Percentiles rank a stretch among this genome's conserved stretches.
Evolutionary conservation across 2,113 vertebrate species (phyloP).

Genomic region (Nyctibius bracteatus): DNA sequence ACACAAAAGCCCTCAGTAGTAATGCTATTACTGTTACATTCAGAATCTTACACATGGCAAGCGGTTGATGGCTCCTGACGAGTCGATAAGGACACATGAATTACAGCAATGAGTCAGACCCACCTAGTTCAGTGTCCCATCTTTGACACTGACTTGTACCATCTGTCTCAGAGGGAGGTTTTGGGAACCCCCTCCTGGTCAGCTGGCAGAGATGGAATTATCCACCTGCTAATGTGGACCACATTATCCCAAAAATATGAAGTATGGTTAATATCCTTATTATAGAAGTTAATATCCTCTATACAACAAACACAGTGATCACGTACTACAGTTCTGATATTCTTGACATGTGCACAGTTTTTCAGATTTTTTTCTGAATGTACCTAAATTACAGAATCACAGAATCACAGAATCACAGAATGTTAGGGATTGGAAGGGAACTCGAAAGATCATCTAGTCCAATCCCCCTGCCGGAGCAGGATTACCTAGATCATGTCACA

Average conservation of each 20-base stretch:
- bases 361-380: not conserved
- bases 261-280: not conserved
- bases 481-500: too few species aligned
- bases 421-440: too few species aligned
- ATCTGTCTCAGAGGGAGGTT: not conserved
- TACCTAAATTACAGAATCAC: too few species aligned
- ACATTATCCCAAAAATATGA: not conserved
- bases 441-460: too few species aligned
- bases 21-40: not conserved
- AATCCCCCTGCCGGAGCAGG: too few species aligned
- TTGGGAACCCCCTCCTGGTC: not conserved
- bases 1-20: not conserved
- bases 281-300: not conserved
- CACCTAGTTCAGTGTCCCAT: not conserved
- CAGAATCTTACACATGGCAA: not conserved
- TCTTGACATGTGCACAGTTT: not conserved
- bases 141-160: not conserved
- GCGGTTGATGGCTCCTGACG: not conserved
- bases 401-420: too few species aligned
- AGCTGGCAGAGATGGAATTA: not conserved
- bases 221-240: not conserved
- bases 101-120: not conserved
- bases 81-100: not conserved
- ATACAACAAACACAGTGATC: not conserved
- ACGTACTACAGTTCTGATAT: not conserved